Base-by-base conservation (phyloP, 2,888 invertebrate genomes). In the Xiphydria camelus region DNA sequence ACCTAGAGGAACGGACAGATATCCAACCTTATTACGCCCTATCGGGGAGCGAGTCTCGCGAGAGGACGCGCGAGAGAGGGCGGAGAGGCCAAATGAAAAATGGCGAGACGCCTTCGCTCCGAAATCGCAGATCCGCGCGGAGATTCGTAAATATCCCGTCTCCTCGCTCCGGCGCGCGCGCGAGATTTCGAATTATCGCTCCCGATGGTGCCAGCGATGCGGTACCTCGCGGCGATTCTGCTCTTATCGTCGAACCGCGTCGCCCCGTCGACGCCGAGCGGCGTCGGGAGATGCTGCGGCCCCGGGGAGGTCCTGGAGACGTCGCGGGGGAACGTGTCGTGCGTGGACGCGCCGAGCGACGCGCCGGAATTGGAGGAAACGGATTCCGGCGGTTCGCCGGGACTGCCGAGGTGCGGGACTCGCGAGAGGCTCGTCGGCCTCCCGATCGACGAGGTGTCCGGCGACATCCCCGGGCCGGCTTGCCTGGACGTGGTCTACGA, bases 401-500 rank as follows among this genome's bases (percentile, higher is more conserved):
- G 37, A 4, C 37, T 37, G 15, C 45, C 45, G 18, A 23, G 2
- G 0, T 40, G 40, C 20, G 1, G 18, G 6, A 15, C 23, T 4
- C 19, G 18, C 10, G 34, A 10, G 9, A 10, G 20, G 2, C 15
- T 40, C 25, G 14, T 3, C 4, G 9, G 4, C 25, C 14, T 20
- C 18, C 14, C 39, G n/a, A 10, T 44, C 4, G 33, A 10, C 5
- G 15, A 26, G n/a, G 7, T 4, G 12, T 29, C n/a, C 9, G 6
- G 2, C 1, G 9, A 26, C n/a, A 3, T 31, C 9, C 23, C 6
- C n/a, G n/a, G 19, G 3, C 22, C 20, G 4, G 29, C 18, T 14
- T 44, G 44, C 18, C 14, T 35, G 9, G 43, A 44, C 39, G 17
- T 44, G n/a, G 12, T 40, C 2, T 17, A 12, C 22, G 12, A 10